Conservation (phyloP, 2,888 invertebrate species). For the Amiota minor region DNA sequence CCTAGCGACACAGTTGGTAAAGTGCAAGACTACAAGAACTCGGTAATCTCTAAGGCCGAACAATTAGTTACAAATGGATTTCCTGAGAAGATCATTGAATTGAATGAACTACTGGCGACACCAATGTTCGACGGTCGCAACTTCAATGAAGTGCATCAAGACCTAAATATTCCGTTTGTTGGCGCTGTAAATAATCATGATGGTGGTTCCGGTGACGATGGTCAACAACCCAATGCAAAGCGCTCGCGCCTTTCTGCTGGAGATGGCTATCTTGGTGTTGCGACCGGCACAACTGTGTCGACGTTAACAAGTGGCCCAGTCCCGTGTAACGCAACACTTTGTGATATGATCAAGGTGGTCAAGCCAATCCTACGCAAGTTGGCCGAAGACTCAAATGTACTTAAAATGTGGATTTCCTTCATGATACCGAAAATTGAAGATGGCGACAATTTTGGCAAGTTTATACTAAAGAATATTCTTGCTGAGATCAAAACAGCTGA, state of each 20-base stretch:
- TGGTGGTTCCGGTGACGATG: neutral
- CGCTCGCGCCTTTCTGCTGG: too few species aligned
- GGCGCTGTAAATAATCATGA: constrained; percentile 75
- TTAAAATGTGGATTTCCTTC: constrained; percentile 99
- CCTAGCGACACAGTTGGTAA: too few species aligned
- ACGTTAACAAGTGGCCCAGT: constrained; percentile 88
- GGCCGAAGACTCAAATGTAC: constrained; percentile 88
- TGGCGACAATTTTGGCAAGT: constrained; percentile 99
- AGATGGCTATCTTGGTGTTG: constrained; percentile 53
- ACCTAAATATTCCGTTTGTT: too few species aligned
- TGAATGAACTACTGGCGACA: too few species aligned
- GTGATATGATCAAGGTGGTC: constrained; percentile 91
- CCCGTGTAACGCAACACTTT: constrained; percentile 89
- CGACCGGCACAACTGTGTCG: constrained; percentile 80
- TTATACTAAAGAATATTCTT: constrained; percentile 97
- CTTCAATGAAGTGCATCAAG: too few species aligned
- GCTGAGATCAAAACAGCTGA: constrained; percentile 98
- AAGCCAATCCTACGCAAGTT: constrained; percentile 96
- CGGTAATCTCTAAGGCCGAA: too few species aligned
- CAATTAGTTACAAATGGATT: too few species aligned
- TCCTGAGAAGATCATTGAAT: too few species aligned
- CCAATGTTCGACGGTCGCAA: too few species aligned
- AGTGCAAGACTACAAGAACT: too few species aligned
- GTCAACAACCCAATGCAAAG: constrained; percentile 66
- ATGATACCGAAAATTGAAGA: constrained; percentile 99